phyloP scores from a whole-genome alignment of 2,888 invertebrate genomes.

The Zele albiditarsus region DNA sequence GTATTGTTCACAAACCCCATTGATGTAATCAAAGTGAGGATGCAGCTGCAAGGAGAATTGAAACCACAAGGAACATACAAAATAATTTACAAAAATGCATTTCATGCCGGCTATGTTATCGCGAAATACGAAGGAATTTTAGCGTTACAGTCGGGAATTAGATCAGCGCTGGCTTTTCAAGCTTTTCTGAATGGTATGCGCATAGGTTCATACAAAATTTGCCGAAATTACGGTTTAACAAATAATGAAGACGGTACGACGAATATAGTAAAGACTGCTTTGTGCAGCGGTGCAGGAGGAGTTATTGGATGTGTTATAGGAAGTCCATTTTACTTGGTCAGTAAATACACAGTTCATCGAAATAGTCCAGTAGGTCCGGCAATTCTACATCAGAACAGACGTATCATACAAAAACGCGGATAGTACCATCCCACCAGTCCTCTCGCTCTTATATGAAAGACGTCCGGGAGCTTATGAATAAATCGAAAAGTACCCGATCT shows the following conservation, averaged over 20 bases:
- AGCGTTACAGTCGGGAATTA: constrained; percentile 87
- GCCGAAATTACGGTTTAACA: constrained; percentile 73
- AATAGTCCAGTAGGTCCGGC: too few relatives aligned
- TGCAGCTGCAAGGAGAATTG: constrained; percentile 91
- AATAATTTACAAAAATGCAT: constrained; percentile 83
- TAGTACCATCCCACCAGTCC: too few relatives aligned
- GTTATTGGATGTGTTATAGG: constrained; percentile 84
- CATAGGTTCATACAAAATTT: constrained; percentile 76
- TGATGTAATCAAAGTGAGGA: constrained; percentile 90
- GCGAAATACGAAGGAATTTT: constrained; percentile 85
- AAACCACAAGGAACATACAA: constrained; percentile 82
- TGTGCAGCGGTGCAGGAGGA: constrained; percentile 86
- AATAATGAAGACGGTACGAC: constrained; percentile 78
- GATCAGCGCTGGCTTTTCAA: constrained; percentile 90
- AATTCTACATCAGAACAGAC: too few relatives aligned
- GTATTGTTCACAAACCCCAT: constrained; percentile 91
- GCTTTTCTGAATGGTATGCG: constrained; percentile 89
- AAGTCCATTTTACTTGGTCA: constrained; percentile 90
- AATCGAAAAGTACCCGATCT: too few relatives aligned
- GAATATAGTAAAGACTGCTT: constrained; percentile 78
- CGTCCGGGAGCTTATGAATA: too few relatives aligned
- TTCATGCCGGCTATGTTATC: constrained; percentile 86
- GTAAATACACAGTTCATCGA: constrained; percentile 25
- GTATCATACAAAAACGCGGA: too few relatives aligned
- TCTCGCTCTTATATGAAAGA: too few relatives aligned